Percentiles rank a stretch among this genome's conserved stretches.
Conservation (phyloP, 2,113 vertebrate genomes). For the Corythaixoides concolor region DNA sequence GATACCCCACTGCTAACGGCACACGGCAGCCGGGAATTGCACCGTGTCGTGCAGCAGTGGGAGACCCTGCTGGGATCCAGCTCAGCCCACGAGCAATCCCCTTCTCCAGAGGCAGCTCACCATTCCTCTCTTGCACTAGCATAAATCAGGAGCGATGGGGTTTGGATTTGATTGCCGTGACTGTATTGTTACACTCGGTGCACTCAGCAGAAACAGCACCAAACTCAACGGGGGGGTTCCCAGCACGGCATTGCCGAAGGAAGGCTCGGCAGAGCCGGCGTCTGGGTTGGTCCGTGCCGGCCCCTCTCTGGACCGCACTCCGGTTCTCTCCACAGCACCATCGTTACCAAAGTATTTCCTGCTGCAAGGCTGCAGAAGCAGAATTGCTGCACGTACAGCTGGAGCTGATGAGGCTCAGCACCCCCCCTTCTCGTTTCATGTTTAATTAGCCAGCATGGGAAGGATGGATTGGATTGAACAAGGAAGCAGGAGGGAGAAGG, state of each 20-base stretch:
- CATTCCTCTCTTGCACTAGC: background rate
- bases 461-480: slow-evolving; percentile 32
- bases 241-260: rapidly evolving
- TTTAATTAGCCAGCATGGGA: slow-evolving; percentile 53
- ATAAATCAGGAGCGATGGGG: background rate
- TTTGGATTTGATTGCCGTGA: rapidly evolving
- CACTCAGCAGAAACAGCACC: background rate
- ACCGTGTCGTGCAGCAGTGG: background rate
- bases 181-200: background rate
- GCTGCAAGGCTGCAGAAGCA: background rate
- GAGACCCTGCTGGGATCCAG: background rate
- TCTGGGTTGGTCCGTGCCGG: background rate
- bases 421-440: slow-evolving; percentile 21
- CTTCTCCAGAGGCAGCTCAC: background rate
- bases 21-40: rapidly evolving
- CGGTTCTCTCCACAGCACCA: background rate
- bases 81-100: background rate
- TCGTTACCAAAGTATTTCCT: background rate
- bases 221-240: rapidly evolving
- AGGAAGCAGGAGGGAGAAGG: slow-evolving; percentile 53
- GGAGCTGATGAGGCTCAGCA: slow-evolving; percentile 15
- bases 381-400: background rate
- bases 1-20: background rate
- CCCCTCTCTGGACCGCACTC: rapidly evolving
- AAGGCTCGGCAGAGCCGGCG: background rate